Conservation (phyloP, 2,888 invertebrate genomes). For the Eupithecia pulchellata region DNA sequence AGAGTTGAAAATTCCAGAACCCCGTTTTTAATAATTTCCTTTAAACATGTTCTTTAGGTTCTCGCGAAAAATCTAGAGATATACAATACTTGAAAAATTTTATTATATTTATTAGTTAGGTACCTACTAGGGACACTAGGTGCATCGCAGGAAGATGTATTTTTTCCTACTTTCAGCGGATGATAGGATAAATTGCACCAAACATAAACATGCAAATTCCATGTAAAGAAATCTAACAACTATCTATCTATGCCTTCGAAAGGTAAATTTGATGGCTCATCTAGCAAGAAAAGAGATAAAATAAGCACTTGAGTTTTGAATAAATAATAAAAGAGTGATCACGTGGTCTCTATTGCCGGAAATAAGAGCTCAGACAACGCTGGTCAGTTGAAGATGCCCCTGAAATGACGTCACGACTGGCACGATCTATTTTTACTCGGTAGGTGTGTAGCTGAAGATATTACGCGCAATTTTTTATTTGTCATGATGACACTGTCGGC, state of each 20-base stretch:
- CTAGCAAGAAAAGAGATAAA: not conserved
- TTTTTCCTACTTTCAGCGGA: not conserved
- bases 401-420: slow-evolving; percentile 33
- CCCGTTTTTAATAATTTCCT: too few species aligned
- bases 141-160: too few species aligned
- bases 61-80: too few species aligned
- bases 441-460: slow-evolving; percentile 13
- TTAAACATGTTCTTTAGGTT: too few species aligned
- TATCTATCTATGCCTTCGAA: not conserved
- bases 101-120: too few species aligned
- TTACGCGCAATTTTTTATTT: not conserved
- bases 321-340: not conserved
- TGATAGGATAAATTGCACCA: not conserved
- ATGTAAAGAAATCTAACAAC: not conserved
- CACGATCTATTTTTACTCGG: slow-evolving; percentile 30
- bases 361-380: slow-evolving; percentile 30
- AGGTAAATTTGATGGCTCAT: not conserved
- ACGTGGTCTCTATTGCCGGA: slow-evolving; percentile 31
- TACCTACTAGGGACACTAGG: too few species aligned
- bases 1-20: too few species aligned
- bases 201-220: not conserved
- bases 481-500: not conserved
- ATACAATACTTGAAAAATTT: too few species aligned
- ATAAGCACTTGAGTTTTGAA: not conserved
- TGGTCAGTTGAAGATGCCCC: slow-evolving; percentile 34